Conservation (phyloP, 2,113 vertebrate genomes). For the Proteles cristata region DNA sequence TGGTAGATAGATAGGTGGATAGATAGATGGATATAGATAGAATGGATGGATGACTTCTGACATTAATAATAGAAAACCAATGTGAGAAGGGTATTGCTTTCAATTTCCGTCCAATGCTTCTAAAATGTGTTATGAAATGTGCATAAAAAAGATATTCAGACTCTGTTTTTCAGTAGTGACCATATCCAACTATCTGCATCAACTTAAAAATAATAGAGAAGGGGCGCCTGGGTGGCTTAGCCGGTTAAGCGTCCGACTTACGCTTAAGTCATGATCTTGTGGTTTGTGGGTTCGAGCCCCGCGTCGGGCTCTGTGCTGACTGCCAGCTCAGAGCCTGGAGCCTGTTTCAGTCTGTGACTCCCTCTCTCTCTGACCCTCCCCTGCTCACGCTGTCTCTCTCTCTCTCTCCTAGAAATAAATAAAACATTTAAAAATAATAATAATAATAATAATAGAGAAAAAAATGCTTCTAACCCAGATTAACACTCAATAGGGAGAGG, state of each 20-base stretch:
- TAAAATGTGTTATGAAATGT: conserved; percentile 50
- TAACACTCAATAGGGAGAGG: not conserved
- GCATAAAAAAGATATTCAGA: conserved; percentile 38
- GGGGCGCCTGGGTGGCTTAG: no score
- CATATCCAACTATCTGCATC: conserved; percentile 5
- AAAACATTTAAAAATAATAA: no score
- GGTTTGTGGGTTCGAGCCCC: no score
- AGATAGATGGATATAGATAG: not conserved
- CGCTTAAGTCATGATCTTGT: no score
- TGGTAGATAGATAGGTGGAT: not conserved
- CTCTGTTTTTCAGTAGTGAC: not conserved
- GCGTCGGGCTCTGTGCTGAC: no score
- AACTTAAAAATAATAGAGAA: not conserved
- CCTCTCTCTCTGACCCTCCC: no score
- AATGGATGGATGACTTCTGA: conserved; percentile 45
- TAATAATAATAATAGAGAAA: not conserved
- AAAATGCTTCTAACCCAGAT: not conserved
- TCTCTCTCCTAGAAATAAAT: no score
- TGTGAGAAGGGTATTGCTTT: conserved; percentile 54
- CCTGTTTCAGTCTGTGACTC: no score
- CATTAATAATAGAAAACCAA: conserved; percentile 67
- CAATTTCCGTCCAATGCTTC: conserved; percentile 20
- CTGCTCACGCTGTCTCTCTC: no score
- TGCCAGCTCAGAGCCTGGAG: no score
- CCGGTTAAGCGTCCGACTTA: no score